Conservation (phyloP, 1,140 invertebrate genomes). For the Lordiphosa stackelbergi region DNA sequence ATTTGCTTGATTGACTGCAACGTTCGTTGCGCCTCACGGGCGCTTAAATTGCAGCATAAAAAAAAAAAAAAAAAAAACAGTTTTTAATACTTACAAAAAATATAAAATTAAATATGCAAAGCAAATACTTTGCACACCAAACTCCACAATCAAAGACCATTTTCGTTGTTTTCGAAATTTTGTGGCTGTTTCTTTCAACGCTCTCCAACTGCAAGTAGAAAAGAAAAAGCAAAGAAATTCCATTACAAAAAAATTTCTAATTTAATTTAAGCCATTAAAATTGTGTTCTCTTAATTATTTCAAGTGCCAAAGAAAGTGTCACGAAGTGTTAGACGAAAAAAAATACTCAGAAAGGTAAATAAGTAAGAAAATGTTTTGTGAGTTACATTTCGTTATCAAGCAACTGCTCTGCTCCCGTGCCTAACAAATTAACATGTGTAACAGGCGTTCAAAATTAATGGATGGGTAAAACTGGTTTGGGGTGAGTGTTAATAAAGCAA, state of each 20-base stretch:
- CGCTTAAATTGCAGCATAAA: conserved; percentile 8
- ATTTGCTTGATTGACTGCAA: conserved; percentile 68
- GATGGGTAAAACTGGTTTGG: conserved; percentile 14
- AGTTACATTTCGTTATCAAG: conserved; percentile 43
- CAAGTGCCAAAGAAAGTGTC: conserved; percentile 57
- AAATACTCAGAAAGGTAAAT: conserved; percentile 28
- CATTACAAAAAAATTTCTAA: conserved; percentile 31
- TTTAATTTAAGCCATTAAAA: conserved; percentile 24
- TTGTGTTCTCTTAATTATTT: conserved; percentile 42
- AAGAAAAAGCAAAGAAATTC: conserved; percentile 19
- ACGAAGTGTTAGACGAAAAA: conserved; percentile 17
- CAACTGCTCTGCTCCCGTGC: conserved; percentile 37
- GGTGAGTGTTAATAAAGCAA: conserved; percentile 1
- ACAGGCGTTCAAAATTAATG: conserved; percentile 43
- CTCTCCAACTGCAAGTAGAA: conserved; percentile 43
- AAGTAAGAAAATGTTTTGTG: conserved; percentile 31
- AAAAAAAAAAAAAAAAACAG: neutral
- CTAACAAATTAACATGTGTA: conserved; percentile 69
- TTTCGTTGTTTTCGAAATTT: conserved; percentile 72
- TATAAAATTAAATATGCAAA: conserved; percentile 87
- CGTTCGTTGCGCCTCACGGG: conserved; percentile 30
- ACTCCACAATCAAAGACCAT: conserved; percentile 80
- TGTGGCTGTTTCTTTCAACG: conserved; percentile 51
- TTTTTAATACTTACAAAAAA: conserved; percentile 83
- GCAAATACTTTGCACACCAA: conserved; percentile 84